A percentile compares a stretch with the other conserved stretches of the same genome.
Conservation (phyloP, 2,888 invertebrate species). For the Ptilodon capucinus region DNA sequence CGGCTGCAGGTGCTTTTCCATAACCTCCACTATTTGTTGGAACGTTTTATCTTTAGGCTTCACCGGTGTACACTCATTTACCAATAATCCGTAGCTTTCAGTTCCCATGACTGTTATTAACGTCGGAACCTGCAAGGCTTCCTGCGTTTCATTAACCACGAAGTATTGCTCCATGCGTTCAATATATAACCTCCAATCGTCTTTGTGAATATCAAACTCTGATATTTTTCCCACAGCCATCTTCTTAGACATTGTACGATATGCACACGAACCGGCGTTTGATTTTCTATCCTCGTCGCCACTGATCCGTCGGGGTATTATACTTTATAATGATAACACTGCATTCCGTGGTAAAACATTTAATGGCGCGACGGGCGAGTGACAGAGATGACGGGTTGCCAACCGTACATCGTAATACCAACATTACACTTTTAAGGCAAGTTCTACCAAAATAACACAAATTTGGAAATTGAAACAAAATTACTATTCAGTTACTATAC, state of each 20-base stretch:
- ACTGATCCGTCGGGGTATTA: no score
- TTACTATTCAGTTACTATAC: no score
- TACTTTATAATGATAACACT: no score
- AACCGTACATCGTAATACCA: no score
- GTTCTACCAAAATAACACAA: no score
- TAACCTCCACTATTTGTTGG: not conserved
- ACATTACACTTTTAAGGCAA: no score
- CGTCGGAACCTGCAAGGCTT: not conserved
- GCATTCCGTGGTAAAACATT: no score
- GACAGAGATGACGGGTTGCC: no score
- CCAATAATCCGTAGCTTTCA: not conserved
- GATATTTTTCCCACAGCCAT: not conserved
- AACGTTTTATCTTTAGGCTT: not conserved
- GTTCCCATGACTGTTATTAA: not conserved
- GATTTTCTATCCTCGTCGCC: no score
- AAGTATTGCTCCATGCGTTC: not conserved
- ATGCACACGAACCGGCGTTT: no score
- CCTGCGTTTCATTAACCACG: not conserved
- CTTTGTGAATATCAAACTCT: not conserved
- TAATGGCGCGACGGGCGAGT: no score
- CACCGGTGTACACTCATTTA: not conserved
- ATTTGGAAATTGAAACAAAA: no score
- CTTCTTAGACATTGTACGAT: not conserved
- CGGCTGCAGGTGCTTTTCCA: conserved; percentile 2
- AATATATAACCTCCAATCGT: conserved; percentile 1